phyloP scores from a whole-genome alignment of 2,797 vertebrate genomes.

The Dendrocincla tyrannina region DNA sequence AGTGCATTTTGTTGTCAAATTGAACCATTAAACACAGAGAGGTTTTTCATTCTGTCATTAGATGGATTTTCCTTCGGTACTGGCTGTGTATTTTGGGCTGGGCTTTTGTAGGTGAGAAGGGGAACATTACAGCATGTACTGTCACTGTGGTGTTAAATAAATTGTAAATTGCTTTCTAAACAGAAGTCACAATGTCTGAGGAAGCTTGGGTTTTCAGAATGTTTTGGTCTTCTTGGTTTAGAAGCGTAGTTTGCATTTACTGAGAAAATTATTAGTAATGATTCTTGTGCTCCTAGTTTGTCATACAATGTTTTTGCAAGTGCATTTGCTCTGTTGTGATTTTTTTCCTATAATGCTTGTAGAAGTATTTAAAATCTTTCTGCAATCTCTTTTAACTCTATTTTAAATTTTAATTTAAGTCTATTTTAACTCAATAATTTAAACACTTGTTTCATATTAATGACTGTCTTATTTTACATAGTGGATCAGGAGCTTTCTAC shows the following conservation, averaged over 20 bases:
- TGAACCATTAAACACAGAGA: background rate
- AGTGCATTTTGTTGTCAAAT: background rate
- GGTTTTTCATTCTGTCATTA: background rate
- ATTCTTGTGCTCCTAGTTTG: background rate
- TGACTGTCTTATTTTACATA: background rate
- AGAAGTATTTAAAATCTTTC: background rate
- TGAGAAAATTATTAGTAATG: background rate
- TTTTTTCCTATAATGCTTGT: background rate
- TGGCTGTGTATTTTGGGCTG: background rate
- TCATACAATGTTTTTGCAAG: background rate
- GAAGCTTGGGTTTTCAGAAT: background rate
- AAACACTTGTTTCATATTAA: background rate
- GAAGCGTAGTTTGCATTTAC: background rate
- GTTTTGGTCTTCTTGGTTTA: background rate
- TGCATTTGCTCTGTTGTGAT: background rate
- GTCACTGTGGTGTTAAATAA: background rate
- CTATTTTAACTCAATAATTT: background rate
- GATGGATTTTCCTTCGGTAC: background rate
- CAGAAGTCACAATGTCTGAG: background rate
- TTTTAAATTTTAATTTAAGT: too few relatives aligned
- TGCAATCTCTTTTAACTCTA: background rate
- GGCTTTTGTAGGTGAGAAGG: background rate
- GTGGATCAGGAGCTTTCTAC: background rate
- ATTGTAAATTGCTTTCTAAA: background rate
- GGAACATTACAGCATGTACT: background rate